Percentiles rank a stretch among this genome's conserved stretches.
Evolutionary conservation across 2,797 vertebrate genomes (phyloP).

Genomic region (Lutjanus argentimaculatus): DNA sequence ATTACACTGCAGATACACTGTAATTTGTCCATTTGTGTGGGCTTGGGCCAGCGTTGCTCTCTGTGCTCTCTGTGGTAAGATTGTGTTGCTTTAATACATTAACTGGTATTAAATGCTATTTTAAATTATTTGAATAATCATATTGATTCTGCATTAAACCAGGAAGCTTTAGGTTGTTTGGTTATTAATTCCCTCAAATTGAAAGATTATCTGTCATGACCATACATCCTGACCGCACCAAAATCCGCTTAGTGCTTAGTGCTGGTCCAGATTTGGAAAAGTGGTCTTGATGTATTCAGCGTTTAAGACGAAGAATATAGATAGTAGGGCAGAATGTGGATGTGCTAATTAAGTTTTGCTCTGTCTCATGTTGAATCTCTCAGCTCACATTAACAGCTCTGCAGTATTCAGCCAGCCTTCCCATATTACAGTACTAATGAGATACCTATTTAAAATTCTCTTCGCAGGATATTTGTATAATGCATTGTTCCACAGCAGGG

Average conservation of each 20-base stretch:
- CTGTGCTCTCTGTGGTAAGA: constrained; percentile 23
- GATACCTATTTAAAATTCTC: constrained; percentile 85
- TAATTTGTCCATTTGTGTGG: constrained; percentile 43
- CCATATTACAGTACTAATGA: constrained; percentile 84
- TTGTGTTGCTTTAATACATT: constrained; percentile 2
- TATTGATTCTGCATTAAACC: not conserved
- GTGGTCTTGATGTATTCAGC: constrained; percentile 38
- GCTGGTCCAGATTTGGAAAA: constrained; percentile 33
- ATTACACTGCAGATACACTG: constrained; percentile 38
- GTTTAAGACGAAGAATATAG: constrained; percentile 63
- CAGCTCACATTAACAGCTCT: constrained; percentile 75
- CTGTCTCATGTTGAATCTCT: constrained; percentile 74
- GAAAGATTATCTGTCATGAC: constrained; percentile 34
- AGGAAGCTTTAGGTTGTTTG: constrained; percentile 19
- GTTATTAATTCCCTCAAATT: constrained; percentile 42
- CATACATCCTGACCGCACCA: not conserved
- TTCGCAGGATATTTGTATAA: constrained; percentile 83
- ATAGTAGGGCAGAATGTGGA: constrained; percentile 66
- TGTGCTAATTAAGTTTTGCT: constrained; percentile 81
- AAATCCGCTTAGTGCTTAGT: constrained; percentile 24
- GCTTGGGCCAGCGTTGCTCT: constrained; percentile 23
- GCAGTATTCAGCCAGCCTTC: constrained; percentile 78
- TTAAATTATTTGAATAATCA: constrained; percentile 27
- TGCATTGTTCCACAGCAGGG: constrained; percentile 77
- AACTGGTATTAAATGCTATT: constrained; percentile 3